Evolutionary conservation across 2,888 invertebrate genomes (phyloP), one percentile per base, ranked within the genome.

Genomic region (Heliconius aoede): DNA sequence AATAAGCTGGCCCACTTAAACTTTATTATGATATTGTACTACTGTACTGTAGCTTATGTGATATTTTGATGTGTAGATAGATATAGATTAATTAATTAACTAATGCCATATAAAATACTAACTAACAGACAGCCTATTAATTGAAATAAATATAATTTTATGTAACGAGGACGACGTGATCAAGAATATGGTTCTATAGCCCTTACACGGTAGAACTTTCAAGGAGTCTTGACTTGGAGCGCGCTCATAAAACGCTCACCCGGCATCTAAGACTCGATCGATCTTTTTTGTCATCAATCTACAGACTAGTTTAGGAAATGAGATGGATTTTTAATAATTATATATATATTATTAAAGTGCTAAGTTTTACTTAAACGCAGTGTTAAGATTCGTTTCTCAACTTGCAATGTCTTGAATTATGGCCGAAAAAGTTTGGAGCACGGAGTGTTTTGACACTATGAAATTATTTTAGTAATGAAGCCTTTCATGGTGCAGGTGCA

Each of bases 161-260:
- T 32, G 62, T 71, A 72, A 72, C 40, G 72, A 60, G 72, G 58
- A 21, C 72, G 30, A 68, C 76, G 76, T 76, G 76, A 72, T 72
- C 61, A 68, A 73, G 67, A 72, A 72, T 60, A 67, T 28, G 26
- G 67, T 51, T 71, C 60, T 73, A 68, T 60, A 73, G 36, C 76
- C 69, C 78, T 76, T 73, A 76, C 55, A 67, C 75, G 72, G 76
- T 76, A 72, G 71, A 76, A 78, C 55, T 73, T 77, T 73, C 55
- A 40, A 77, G 73, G 28, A 36, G 28, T 64, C 73, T 69, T 73
- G 32, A 64, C 62, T 73, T 68, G 61, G 40, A 77, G 73, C 73
- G 69, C 58, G 60, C 76, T 76, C 65, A 58, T 62, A 30, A 76
- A 72, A 58, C 36, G 76, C 76, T 76, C 64, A 64, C 72, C 65